A percentile compares a stretch with the other conserved stretches of the same genome.
These are phyloP conservation scores for Deroplatys truncata DNA, from an alignment of 2,888 invertebrate species.

Conservation along the genomic window DNA sequence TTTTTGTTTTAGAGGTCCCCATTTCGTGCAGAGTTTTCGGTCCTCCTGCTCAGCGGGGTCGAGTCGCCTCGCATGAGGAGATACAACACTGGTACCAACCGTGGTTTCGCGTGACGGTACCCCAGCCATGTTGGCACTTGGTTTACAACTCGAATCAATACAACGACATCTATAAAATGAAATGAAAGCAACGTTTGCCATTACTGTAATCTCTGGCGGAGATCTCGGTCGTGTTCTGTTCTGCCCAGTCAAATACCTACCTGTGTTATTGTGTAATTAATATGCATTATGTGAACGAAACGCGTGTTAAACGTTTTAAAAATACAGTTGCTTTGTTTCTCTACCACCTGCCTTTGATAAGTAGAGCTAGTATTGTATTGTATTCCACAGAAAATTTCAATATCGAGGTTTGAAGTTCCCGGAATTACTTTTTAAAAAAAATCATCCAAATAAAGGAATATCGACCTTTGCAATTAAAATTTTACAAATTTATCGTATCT, in stretches of 20 bases:
- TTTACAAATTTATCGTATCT: no score
- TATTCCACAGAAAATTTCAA: no score
- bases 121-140: slow-evolving; percentile 26
- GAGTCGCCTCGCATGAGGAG: no score
- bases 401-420: no score
- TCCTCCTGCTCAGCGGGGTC: background rate
- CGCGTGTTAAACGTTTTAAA: background rate
- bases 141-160: slow-evolving; percentile 27
- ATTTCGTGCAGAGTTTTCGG: background rate
- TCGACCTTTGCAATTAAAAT: no score
- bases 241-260: background rate
- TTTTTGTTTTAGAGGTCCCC: background rate
- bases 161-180: slow-evolving; percentile 16
- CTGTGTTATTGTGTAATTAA: background rate
- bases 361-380: no score
- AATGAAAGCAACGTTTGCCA: background rate
- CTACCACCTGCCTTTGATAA: no score
- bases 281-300: background rate
- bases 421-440: no score
- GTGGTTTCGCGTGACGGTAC: slow-evolving; percentile 1
- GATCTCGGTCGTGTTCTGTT: background rate
- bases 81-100: background rate
- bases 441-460: no score
- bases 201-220: background rate
- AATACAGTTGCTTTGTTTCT: background rate